These are phyloP conservation scores for Symphodus melops DNA, from an alignment of 2,113 vertebrate species.

Conservation along the genomic window DNA sequence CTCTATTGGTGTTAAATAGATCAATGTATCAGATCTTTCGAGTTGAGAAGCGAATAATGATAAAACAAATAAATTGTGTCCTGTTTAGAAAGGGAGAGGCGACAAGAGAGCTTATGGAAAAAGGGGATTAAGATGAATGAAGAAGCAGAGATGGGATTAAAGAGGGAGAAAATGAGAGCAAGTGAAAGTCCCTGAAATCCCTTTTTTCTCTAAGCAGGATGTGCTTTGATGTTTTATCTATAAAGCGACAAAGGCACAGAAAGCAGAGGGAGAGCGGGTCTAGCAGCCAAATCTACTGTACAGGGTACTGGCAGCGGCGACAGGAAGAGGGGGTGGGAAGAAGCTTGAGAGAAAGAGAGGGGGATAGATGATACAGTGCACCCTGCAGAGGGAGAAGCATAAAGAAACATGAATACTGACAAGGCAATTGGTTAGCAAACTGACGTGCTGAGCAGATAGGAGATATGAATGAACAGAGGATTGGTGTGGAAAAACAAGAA, in stretches of 20 bases:
- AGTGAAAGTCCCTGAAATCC: constrained; percentile 74
- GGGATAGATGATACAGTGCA: constrained; percentile 48
- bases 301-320: constrained; percentile 51
- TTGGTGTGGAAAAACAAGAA: constrained; percentile 25
- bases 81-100: constrained; percentile 22
- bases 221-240: constrained; percentile 82
- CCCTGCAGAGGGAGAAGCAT: constrained; percentile 33
- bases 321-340: constrained; percentile 60
- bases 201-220: constrained; percentile 69
- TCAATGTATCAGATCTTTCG: not conserved
- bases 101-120: constrained; percentile 29
- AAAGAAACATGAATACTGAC: constrained; percentile 36
- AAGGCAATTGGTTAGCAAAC: constrained; percentile 30
- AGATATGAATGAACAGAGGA: constrained; percentile 16
- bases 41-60: constrained; percentile 33
- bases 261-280: constrained; percentile 61
- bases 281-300: constrained; percentile 66
- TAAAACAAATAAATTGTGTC: constrained; percentile 49
- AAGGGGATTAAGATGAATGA: constrained; percentile 58
- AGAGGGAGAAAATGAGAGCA: constrained; percentile 68
- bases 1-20: no score
- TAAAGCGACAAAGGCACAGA: constrained; percentile 70
- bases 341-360: constrained; percentile 46
- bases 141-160: constrained; percentile 57
- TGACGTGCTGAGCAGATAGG: constrained; percentile 5